Evolutionary conservation across 1,140 invertebrate species (phyloP).

Genomic region (Lutraria rhynchaena): DNA sequence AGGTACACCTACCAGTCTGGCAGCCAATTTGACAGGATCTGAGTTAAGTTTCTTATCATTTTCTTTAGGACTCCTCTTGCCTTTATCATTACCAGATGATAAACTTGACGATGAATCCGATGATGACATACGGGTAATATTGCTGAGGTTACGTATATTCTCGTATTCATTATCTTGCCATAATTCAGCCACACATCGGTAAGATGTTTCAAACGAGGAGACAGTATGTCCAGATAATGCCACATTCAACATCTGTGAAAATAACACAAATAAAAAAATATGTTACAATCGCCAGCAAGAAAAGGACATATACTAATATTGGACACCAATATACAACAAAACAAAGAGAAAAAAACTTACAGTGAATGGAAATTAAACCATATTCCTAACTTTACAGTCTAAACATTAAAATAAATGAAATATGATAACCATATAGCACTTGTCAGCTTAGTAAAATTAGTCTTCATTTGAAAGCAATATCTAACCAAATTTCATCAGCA

Average conservation of each 20-base stretch:
- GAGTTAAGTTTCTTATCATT: conserved; percentile 7
- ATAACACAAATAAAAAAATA: too few relatives aligned
- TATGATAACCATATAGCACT: too few relatives aligned
- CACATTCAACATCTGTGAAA: conserved; percentile 81
- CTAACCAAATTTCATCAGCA: too few relatives aligned
- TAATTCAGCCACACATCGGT: conserved; percentile 72
- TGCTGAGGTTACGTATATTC: conserved; percentile 65
- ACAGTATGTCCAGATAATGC: conserved; percentile 81
- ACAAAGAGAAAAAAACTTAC: too few relatives aligned
- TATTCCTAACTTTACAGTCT: too few relatives aligned
- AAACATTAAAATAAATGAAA: too few relatives aligned
- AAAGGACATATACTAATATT: too few relatives aligned
- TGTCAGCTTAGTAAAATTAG: too few relatives aligned
- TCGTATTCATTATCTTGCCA: conserved; percentile 73
- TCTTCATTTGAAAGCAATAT: too few relatives aligned
- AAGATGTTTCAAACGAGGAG: conserved; percentile 68
- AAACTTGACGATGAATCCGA: conserved; percentile 28
- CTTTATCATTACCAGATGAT: conserved; percentile 6
- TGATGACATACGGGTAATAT: neutral
- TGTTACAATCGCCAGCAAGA: too few relatives aligned
- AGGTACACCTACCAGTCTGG: conserved; percentile 82
- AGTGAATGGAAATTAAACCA: too few relatives aligned
- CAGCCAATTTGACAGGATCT: conserved; percentile 76
- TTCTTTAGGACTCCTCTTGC: conserved; percentile 28
- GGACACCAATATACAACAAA: too few relatives aligned